Base-by-base conservation (phyloP, 2,888 invertebrate genomes). In the Psylliodes chrysocephalus region DNA sequence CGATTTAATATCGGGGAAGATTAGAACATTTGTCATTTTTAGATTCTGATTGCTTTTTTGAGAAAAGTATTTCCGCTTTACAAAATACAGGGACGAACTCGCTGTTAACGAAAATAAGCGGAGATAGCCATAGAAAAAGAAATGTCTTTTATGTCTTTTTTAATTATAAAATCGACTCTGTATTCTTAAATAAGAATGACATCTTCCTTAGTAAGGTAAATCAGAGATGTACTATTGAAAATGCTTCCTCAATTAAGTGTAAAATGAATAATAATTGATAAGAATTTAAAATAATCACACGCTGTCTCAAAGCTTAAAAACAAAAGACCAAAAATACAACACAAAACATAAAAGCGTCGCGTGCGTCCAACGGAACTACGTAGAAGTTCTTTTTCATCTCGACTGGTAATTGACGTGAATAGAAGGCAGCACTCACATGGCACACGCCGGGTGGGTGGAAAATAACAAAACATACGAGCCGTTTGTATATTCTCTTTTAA, bases 401-500 rank as follows among this genome's bases (percentile, higher is more conserved):
- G 57, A 66, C 61, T 52, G 49, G 59, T 73, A 73, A 71, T 73
- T 72, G 72, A 74, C 73, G 69, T 71, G 66, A 72, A 70, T 63
- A 69, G 71, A 67, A 68, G 52, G 64, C 68, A 69, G 73, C 67
- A 73, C 68, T 70, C 74, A 71, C 72, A 33, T 73, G 71, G 73
- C 73, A 73, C 76, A 71, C 74, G 72, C 52, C 67, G 71, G 70
- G 75, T 70, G 73, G 71, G 70, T 68, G 69, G 66, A 66, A 71
- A 12, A 72, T n/a, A 72, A 73, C 68, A 73, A 76, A 74, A 71
- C 68, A 52, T 25, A 54, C 60, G 44, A 42, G 33, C 42, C 65
- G 53, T 69, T 71, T 72, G 63, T 71, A 68, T 66, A 25, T 60
- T 15, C 15, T 8, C 25, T 12, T 42, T 44, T 75, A 75, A 75